These are phyloP conservation scores for Desoria tigrina DNA, from an alignment of 2,888 invertebrate species.

Conservation along the genomic window DNA sequence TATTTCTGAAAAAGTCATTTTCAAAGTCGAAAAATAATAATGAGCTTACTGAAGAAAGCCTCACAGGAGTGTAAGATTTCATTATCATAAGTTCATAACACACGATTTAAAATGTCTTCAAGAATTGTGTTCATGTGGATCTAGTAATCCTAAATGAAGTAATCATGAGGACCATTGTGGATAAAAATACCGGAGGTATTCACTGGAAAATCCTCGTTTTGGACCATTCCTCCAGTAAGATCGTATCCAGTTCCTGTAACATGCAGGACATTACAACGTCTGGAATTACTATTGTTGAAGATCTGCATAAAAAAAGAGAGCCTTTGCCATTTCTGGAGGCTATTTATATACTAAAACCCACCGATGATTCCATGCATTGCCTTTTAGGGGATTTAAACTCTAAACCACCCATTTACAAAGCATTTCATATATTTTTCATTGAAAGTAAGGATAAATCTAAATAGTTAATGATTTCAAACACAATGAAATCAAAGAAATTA, in stretches of 20 bases:
- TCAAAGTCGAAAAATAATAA: too few species aligned
- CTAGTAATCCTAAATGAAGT: too few species aligned
- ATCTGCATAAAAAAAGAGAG: slow-evolving; percentile 48
- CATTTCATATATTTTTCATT: slow-evolving; percentile 49
- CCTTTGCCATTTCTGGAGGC: slow-evolving; percentile 50
- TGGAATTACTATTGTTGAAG: slow-evolving; percentile 51
- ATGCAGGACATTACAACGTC: slow-evolving; percentile 49
- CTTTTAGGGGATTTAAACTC: slow-evolving; percentile 41
- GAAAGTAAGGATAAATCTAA: slow-evolving; percentile 50
- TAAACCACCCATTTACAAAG: slow-evolving; percentile 36
- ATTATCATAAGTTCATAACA: too few species aligned
- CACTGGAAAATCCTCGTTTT: slow-evolving; percentile 48
- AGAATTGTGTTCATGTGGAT: too few species aligned
- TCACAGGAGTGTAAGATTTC: too few species aligned
- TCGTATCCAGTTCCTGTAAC: slow-evolving; percentile 48
- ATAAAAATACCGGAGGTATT: too few species aligned
- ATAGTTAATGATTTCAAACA: too few species aligned
- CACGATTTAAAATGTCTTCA: too few species aligned
- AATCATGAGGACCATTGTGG: too few species aligned
- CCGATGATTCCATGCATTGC: slow-evolving; percentile 31
- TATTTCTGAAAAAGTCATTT: too few species aligned
- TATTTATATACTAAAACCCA: slow-evolving; percentile 47
- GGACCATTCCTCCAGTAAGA: slow-evolving; percentile 44
- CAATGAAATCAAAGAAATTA: too few species aligned
- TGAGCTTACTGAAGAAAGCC: too few species aligned